Percentiles rank a stretch among this genome's conserved stretches.
Evolutionary conservation across 2,888 invertebrate genomes (phyloP).

Genomic region (Nycteola revayana): DNA sequence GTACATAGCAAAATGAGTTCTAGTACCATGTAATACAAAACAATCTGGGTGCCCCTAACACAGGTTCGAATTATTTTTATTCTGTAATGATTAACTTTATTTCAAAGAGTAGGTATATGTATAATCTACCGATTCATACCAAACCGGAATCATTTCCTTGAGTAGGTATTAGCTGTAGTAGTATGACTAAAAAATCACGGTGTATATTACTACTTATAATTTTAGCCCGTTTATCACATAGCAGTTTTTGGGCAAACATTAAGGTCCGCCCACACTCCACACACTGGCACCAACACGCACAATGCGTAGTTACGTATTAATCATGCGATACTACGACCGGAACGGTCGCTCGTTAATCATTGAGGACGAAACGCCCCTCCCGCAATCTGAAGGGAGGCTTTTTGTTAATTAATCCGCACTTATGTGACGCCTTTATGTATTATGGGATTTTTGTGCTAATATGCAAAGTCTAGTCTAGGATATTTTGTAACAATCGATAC

Average conservation of each 20-base stretch:
- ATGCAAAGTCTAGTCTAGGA: constrained; percentile 5
- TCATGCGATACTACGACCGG: constrained; percentile 68
- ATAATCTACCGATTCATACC: too few species aligned
- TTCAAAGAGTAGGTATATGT: too few species aligned
- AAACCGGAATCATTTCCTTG: too few species aligned
- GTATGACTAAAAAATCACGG: too few species aligned
- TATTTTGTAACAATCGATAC: neutral
- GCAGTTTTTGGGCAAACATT: constrained; percentile 22
- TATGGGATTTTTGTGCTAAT: constrained; percentile 30
- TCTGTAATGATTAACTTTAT: too few species aligned
- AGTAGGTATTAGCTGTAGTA: too few species aligned
- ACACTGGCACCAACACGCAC: constrained; percentile 43
- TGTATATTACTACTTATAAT: neutral
- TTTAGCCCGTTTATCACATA: constrained; percentile 4
- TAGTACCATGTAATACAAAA: too few species aligned
- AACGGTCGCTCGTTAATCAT: constrained; percentile 74
- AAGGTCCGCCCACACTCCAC: constrained; percentile 35
- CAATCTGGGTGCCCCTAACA: too few species aligned
- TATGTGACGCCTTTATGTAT: constrained; percentile 44
- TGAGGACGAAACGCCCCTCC: constrained; percentile 54
- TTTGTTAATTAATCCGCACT: constrained; percentile 76
- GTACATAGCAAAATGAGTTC: too few species aligned
- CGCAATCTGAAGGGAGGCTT: constrained; percentile 56
- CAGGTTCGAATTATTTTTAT: too few species aligned
- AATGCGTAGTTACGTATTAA: constrained; percentile 71